phyloP scores from a whole-genome alignment of 2,113 vertebrate species.

The Apeltes quadracus region DNA sequence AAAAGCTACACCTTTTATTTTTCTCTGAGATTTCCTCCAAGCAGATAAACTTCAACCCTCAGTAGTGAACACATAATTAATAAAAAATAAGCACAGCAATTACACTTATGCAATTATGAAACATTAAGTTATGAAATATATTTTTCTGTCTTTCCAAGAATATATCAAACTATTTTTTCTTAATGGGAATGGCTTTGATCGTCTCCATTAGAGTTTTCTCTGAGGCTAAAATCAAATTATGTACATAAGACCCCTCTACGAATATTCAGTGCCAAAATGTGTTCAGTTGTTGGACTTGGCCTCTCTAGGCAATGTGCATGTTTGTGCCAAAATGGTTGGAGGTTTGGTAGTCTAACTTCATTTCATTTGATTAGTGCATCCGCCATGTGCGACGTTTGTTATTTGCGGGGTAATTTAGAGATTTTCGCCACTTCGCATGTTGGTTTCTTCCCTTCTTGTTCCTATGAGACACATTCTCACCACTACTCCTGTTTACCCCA shows the following conservation, averaged over 20 bases:
- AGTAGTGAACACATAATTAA: not conserved
- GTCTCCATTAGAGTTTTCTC: constrained; percentile 21
- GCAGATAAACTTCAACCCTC: constrained; percentile 9
- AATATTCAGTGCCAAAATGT: constrained; percentile 63
- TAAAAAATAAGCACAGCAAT: constrained; percentile 38
- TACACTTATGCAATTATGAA: constrained; percentile 63
- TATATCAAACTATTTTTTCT: constrained; percentile 24
- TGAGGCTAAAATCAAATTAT: constrained; percentile 64
- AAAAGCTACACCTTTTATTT: not conserved
- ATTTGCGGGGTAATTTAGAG: constrained; percentile 54
- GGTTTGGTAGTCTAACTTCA: constrained; percentile 53
- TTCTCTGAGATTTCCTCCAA: constrained; percentile 2
- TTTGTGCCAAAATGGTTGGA: constrained; percentile 72
- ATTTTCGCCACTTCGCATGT: constrained; percentile 66
- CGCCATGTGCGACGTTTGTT: constrained; percentile 54
- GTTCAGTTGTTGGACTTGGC: constrained; percentile 57
- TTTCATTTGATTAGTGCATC: constrained; percentile 53
- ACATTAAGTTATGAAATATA: constrained; percentile 24
- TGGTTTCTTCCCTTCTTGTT: constrained; percentile 56
- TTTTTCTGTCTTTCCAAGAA: constrained; percentile 36
- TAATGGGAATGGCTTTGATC: constrained; percentile 35
- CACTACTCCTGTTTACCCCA: constrained; percentile 70
- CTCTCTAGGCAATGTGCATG: constrained; percentile 75
- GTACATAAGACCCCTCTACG: constrained; percentile 65
- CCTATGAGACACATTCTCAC: constrained; percentile 55